Percentiles rank a stretch among this genome's conserved stretches.
Conservation (phyloP, 2,888 invertebrate species). For the Xylota segnis region DNA sequence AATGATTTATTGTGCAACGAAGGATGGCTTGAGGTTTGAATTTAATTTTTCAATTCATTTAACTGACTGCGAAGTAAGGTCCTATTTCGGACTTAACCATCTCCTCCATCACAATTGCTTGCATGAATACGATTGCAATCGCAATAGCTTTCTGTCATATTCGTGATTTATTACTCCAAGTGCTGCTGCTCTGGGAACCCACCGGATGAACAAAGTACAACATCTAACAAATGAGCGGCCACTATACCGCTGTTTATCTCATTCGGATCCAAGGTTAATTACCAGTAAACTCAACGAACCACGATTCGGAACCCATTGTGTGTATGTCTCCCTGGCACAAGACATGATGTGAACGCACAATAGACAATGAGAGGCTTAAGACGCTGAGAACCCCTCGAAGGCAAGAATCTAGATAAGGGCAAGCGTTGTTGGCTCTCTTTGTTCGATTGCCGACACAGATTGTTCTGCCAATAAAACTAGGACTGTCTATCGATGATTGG, state of each 20-base stretch:
- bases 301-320: slow-evolving; percentile 40
- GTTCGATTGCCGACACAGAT: slow-evolving; percentile 48
- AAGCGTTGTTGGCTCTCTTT: slow-evolving; percentile 27
- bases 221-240: slow-evolving; percentile 38
- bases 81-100: background rate
- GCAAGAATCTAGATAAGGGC: slow-evolving; percentile 63
- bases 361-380: slow-evolving; percentile 34
- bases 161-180: slow-evolving; percentile 53
- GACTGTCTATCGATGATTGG: slow-evolving; percentile 36
- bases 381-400: slow-evolving; percentile 16
- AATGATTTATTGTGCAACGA: slow-evolving; percentile 12
- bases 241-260: slow-evolving; percentile 33
- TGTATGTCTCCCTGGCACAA: slow-evolving; percentile 4
- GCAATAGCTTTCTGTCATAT: slow-evolving; percentile 54
- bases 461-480: slow-evolving; percentile 56
- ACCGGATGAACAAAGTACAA: slow-evolving; percentile 17
- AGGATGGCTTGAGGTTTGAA: slow-evolving; percentile 2
- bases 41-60: slow-evolving; percentile 41
- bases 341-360: slow-evolving; percentile 31
- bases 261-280: slow-evolving; percentile 69
- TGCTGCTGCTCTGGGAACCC: slow-evolving; percentile 35
- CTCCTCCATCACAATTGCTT: background rate
- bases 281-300: slow-evolving; percentile 56
- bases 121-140: background rate
- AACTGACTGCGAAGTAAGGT: background rate